These are phyloP conservation scores for Eurois occulta DNA, from an alignment of 2,888 invertebrate genomes.

Conservation along the genomic window DNA sequence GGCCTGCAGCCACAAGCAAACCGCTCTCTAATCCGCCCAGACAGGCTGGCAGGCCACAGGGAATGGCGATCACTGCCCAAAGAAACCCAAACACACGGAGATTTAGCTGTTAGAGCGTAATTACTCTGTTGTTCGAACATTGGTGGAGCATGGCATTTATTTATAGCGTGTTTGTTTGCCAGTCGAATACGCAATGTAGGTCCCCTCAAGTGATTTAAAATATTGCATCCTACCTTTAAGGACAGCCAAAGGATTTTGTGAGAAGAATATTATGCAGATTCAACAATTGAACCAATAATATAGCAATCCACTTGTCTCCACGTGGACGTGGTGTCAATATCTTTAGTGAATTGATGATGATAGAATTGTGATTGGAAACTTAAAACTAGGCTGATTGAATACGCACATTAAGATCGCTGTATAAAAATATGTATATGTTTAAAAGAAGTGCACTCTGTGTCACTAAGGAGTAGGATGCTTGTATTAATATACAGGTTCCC, in stretches of 20 bases:
- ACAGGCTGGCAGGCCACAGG: slow-evolving; percentile 33
- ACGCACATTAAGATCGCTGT: neutral
- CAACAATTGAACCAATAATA: neutral
- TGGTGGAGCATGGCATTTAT: neutral
- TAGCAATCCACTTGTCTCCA: neutral
- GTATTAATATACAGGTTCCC: neutral
- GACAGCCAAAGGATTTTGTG: neutral
- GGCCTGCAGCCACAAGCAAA: slow-evolving; percentile 9
- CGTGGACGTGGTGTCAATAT: neutral
- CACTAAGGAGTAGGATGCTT: neutral
- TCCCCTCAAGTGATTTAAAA: neutral
- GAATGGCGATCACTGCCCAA: slow-evolving; percentile 22
- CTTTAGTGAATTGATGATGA: neutral
- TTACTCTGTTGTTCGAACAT: slow-evolving; percentile 26
- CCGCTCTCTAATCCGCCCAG: slow-evolving; percentile 46
- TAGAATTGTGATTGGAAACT: neutral
- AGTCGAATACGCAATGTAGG: neutral
- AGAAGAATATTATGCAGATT: neutral
- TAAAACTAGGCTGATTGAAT: neutral
- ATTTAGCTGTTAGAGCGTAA: slow-evolving; percentile 23
- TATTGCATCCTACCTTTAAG: neutral
- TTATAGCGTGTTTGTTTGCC: neutral
- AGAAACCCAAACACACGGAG: slow-evolving; percentile 25
- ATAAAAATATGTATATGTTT: neutral
- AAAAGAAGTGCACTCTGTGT: neutral